A percentile compares a stretch with the other conserved stretches of the same genome.
phyloP scores from a whole-genome alignment of 1,140 invertebrate genomes.

The Berghia stephanieae region DNA sequence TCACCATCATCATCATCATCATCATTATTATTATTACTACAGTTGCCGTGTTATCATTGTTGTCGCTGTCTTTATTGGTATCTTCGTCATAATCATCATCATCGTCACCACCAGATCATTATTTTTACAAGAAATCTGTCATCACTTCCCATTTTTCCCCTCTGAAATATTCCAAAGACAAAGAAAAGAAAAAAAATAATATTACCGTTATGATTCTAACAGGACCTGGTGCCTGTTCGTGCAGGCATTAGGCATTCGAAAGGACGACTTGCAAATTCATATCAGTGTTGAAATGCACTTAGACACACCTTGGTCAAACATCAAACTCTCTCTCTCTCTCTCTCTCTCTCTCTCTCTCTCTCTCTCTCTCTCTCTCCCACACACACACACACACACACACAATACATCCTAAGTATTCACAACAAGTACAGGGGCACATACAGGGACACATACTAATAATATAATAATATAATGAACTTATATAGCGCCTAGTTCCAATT shows the following conservation, averaged over 20 bases:
- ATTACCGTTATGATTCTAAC: not conserved
- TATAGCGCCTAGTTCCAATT: no score
- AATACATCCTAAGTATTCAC: not conserved
- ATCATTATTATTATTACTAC: not conserved
- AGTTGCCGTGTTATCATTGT: not conserved
- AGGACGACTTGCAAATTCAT: not conserved
- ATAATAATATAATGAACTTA: no score
- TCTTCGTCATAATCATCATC: no score
- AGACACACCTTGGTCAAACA: not conserved
- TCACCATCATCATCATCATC: not conserved
- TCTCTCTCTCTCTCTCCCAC: not conserved
- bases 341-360: slow-evolving; percentile 28
- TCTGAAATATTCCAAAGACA: not conserved
- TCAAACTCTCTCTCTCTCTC: slow-evolving; percentile 30
- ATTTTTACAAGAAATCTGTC: not conserved
- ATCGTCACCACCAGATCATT: no score
- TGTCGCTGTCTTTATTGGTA: no score
- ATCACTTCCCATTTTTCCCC: not conserved
- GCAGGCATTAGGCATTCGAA: not conserved
- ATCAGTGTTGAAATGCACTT: not conserved
- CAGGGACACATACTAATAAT: not conserved
- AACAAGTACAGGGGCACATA: not conserved
- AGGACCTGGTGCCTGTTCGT: not conserved
- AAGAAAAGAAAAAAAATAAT: no score
- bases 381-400: slow-evolving; percentile 20